Evolutionary conservation across 2,113 vertebrate species (phyloP), one percentile per base, ranked within the genome.

Genomic region (Apaloderma vittatum): DNA sequence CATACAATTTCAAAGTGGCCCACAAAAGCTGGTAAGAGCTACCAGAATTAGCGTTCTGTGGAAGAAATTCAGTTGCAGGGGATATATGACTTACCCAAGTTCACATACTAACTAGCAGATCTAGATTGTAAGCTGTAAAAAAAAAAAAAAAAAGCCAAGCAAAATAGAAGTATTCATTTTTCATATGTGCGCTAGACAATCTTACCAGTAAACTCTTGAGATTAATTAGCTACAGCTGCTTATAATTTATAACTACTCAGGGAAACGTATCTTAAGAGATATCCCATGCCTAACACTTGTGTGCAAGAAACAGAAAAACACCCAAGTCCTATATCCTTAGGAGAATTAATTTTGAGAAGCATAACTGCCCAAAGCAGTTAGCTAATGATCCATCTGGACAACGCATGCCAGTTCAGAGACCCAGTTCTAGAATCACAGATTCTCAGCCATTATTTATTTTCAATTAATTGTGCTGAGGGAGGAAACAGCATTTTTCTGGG

Each of bases 141-240:
- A 17, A 22, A 66, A 17, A 22, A 66, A 52, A 66, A 72, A 68
- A 61, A 1, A 22, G 67, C 46, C 62, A 54, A 72, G 57, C 21
- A 54, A 88, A 89, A 88, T 36, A 85, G 71, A 76, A 94, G 68
- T 17, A 4, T 32, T 89, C 29, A 3, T 80, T 59, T 67, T 40
- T 58, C 54, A 79, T 20, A 27, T 24, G 27, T 73, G 40, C 46
- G 34, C 61, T 75, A 57, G 74, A 61, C 55, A 59, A 48, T 36
- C 58, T 65, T 40, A 61, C 34, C n/a, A 45, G 14, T 49, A 68
- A 89, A 59, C 55, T 52, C 81, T 65, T 6, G 20, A 61, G 77
- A 87, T 73, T 79, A 87, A 93, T 89, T 75, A 95, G 70, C 62
- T 78, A 16, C 77, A 93, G 77, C 63, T 94, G 68, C 66, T 84